Conservation (phyloP, 2,113 vertebrate genomes). For the Isurus oxyrinchus region DNA sequence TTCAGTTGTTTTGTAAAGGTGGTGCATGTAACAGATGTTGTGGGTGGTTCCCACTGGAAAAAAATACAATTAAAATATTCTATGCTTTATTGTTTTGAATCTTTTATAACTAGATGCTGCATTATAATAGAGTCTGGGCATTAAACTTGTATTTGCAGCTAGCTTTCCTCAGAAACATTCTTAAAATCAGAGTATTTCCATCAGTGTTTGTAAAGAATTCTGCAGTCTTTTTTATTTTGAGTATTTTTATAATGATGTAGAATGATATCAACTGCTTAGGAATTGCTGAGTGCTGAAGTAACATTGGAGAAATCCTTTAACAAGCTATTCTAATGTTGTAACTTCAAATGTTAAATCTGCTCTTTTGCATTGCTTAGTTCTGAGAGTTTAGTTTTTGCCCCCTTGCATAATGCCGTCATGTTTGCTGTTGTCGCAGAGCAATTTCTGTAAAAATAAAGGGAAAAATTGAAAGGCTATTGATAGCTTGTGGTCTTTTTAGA, state of each 20-base stretch:
- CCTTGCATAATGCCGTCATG: too few species aligned
- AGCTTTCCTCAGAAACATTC: neutral
- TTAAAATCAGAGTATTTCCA: neutral
- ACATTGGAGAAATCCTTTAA: neutral
- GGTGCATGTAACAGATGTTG: neutral
- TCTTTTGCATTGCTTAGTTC: neutral
- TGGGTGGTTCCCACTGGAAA: neutral
- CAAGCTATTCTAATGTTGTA: neutral
- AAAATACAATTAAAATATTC: neutral
- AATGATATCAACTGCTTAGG: neutral
- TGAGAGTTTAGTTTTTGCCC: neutral
- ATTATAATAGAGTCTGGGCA: neutral
- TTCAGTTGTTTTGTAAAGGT: neutral
- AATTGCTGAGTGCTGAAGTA: neutral
- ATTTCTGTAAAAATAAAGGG: neutral
- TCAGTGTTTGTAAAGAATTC: neutral
- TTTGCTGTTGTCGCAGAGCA: neutral
- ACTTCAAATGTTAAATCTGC: neutral
- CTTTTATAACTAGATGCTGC: neutral
- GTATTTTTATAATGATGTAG: neutral
- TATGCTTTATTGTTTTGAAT: neutral
- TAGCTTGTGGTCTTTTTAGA: neutral
- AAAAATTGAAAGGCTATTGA: neutral
- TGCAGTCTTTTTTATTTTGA: neutral
- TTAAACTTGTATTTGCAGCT: neutral